phyloP scores from a whole-genome alignment of 2,113 vertebrate species.

The Erinaceus europaeus region DNA sequence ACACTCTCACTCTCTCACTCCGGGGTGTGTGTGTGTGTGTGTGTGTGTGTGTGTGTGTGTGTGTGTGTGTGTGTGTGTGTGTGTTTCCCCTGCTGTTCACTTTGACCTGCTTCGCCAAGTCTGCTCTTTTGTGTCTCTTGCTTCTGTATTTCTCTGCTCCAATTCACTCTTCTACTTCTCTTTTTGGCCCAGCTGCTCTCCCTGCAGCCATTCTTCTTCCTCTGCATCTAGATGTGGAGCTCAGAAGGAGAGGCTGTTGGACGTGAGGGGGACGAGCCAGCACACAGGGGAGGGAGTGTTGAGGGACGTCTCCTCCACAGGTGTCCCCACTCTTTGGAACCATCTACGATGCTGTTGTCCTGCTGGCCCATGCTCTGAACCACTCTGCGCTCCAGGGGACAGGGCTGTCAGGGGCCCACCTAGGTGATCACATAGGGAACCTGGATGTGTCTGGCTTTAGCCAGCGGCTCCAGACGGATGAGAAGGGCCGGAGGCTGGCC shows the following conservation, averaged over 20 bases:
- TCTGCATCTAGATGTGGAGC: background rate
- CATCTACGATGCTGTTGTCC: constrained; percentile 91
- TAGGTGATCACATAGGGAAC: constrained; percentile 84
- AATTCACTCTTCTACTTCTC: background rate
- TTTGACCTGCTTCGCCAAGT: background rate
- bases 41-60: accelerated
- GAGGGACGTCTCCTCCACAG: constrained; percentile 74
- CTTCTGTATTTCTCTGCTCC: background rate
- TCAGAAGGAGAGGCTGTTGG: background rate
- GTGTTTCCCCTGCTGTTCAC: background rate
- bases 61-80: background rate
- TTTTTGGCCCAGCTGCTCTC: background rate
- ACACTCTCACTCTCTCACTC: background rate
- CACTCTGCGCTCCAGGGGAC: constrained; percentile 77
- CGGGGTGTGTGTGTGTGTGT: background rate
- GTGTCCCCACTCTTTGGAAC: constrained; percentile 93
- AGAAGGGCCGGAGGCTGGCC: constrained; percentile 80
- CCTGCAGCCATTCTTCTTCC: background rate
- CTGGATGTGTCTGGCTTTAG: constrained; percentile 89
- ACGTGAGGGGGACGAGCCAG: no score
- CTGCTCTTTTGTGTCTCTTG: background rate
- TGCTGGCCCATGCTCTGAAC: constrained; percentile 87
- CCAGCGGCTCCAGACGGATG: constrained; percentile 84
- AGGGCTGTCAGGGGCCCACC: constrained; percentile 77
- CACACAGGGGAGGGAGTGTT: background rate